phyloP scores from a whole-genome alignment of 1,140 invertebrate genomes.

The Pogonus chalceus region DNA sequence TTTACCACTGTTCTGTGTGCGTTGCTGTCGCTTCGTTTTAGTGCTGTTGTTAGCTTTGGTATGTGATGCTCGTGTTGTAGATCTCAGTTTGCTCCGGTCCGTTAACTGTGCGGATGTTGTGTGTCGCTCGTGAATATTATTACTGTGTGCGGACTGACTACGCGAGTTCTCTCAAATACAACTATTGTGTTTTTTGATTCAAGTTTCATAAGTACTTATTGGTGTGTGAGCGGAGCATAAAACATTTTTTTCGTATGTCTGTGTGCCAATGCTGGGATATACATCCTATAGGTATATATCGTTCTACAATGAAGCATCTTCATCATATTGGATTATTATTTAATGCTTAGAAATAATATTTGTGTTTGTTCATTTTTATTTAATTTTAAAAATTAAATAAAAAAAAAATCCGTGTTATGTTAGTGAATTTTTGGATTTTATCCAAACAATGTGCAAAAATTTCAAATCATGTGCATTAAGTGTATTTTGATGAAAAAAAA shows the following conservation, averaged over 20 bases:
- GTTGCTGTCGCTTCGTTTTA: slow-evolving; percentile 13
- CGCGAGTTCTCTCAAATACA: not conserved
- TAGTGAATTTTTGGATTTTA: not conserved
- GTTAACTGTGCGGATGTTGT: slow-evolving; percentile 3
- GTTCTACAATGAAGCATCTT: slow-evolving; percentile 11
- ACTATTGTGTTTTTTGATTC: not conserved
- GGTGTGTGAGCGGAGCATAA: not conserved
- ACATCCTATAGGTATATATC: slow-evolving; percentile 34
- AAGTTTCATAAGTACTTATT: slow-evolving; percentile 16
- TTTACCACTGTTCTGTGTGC: slow-evolving; percentile 14
- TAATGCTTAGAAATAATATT: not conserved
- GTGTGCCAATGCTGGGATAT: slow-evolving; percentile 37
- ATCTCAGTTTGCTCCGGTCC: slow-evolving; percentile 9
- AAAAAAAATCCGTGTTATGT: slow-evolving; percentile 6
- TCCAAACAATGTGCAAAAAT: no score
- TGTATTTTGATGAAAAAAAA: no score
- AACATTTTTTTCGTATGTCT: slow-evolving; percentile 25
- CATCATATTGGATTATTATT: not conserved
- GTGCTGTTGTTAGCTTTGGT: slow-evolving; percentile 21
- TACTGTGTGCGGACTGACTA: not conserved
- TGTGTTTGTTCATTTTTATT: not conserved
- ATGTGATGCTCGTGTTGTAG: not conserved
- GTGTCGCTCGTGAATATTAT: not conserved
- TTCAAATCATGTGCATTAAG: no score
- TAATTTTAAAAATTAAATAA: not conserved